phyloP scores from a whole-genome alignment of 2,113 vertebrate species.

The Sula dactylatra region DNA sequence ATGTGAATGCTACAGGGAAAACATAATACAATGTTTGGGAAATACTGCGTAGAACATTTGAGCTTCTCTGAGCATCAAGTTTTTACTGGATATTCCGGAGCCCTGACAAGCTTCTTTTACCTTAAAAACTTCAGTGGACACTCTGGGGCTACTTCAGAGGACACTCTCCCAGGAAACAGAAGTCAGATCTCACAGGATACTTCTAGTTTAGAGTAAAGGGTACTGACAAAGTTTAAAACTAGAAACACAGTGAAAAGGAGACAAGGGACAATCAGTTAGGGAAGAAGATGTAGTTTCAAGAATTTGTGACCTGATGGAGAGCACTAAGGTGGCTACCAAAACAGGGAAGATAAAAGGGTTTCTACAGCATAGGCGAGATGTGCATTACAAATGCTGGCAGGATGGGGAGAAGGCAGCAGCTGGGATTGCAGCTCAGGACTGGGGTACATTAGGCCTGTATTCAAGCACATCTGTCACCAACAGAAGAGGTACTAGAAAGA shows the following conservation, averaged over 20 bases:
- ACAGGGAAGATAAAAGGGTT: not conserved
- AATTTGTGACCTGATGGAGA: not conserved
- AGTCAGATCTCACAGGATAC: not conserved
- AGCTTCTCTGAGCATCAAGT: not conserved
- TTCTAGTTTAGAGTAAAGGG: not conserved
- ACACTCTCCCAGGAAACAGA: not conserved
- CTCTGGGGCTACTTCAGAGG: not conserved
- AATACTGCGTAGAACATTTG: not conserved
- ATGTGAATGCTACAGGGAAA: not conserved
- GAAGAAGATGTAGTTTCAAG: not conserved
- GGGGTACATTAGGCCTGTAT: not conserved
- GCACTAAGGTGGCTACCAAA: not conserved
- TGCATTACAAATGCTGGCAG: not conserved
- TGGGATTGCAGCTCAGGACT: not conserved
- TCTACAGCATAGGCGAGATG: rapidly evolving
- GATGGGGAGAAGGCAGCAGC: not conserved
- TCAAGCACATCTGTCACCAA: not conserved
- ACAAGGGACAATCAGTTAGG: not conserved
- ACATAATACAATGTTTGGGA: not conserved
- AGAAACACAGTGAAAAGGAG: not conserved
- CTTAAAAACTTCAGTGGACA: not conserved
- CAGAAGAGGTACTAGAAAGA: not conserved
- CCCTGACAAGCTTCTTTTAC: not conserved
- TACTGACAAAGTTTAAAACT: not conserved
- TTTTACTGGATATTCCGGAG: not conserved